Base-by-base conservation (phyloP, 2,797 vertebrate genomes). In the Etheostoma nigrum region DNA sequence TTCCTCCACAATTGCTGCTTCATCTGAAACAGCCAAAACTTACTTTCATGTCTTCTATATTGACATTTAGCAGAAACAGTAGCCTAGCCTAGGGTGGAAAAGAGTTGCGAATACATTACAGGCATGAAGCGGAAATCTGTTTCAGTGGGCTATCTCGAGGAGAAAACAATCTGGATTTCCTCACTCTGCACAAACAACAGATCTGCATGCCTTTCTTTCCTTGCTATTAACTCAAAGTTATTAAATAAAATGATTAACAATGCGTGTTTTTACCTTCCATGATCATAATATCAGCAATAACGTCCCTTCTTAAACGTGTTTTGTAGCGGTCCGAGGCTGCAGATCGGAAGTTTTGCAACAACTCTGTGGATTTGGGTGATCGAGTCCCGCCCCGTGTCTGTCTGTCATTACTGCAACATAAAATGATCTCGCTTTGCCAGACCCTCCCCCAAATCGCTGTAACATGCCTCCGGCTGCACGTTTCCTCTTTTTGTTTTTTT, bases 211-310 rank as follows among this genome's bases (percentile, higher is more conserved):
- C 0, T 8, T 47, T 33, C 51, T 18, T 44, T 16, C 11, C 23
- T 4, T 55, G 0, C 6, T 10, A 4, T 40, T 1, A 27, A 13
- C 47, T 18, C 5, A 25, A 10, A 25, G 6, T 5, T 27, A 2
- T 9, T 40, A 40, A 3, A 40, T 40, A 16, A 13, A 33, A 23
- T 23, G 8, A 9, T 36, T 0, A 25, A 51, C 4, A 40, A 15
- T 40, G 12, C 1, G 19, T 11, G 0, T 36, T 0, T 51, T 83
- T 90, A 91, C 90, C 90, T 78, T 70, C 76, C 88, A 90, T 90
- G 42, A 6, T 76, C 30, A 1, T 55, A 2, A 2, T 36, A 6
- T 73, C 67, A 19, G 1, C 1, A 1, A 0, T 5, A 6, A 11
- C 16, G 49, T 52, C 8, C 4, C 5, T 15, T 19, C 2, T 5